Evolutionary conservation across 1,140 invertebrate species (phyloP), one percentile per base, ranked within the genome.

Genomic region (Acromyrmex charruanus): DNA sequence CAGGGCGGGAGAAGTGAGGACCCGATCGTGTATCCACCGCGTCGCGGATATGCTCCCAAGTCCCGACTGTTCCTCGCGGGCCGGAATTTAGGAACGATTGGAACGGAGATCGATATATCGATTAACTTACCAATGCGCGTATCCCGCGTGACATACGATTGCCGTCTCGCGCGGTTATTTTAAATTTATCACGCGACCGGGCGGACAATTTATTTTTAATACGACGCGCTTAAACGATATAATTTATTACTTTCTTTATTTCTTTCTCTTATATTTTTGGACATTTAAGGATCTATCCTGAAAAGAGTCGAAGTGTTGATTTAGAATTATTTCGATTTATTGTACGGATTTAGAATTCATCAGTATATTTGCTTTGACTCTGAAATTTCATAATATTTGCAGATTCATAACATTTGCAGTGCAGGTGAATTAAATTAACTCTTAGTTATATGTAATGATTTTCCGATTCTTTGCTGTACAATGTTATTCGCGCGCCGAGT

Each of bases 11-110:
- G 21, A n/a, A 21, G 5, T 1, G 5, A 21, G 21, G 35, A 21
- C 65, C 18, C 65, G 10, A 2, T 63, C 53, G 89, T 80, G 68
- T 80, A 85, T 90, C 92, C 89, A 93, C 89, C 79, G 92, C 3
- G 31, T 4, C 86, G 92, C 91, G 82, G 93, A 93, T 92, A 93
- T 87, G 87, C 58, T 74, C 66, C 25, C 14, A n/a, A 79, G 0
- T 44, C 2, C 9, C 39, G 35, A 44, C 61, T 31, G 28, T 79
- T 44, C 49, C 51, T 35, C 55, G 44, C 39, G 39, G 49, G 31
- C 4, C 10, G 75, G 25, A 74, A 88, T 90, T 90, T 88, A 66
- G 14, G 31, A 66, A 68, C 61, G 74, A 4, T 1, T 14, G 35
- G 35, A 61, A 35, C 53, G 14, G 9, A 9, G n/a, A 68, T 61